Evolutionary conservation across 2,888 invertebrate genomes (phyloP).

Genomic region (Aphodius granarius): DNA sequence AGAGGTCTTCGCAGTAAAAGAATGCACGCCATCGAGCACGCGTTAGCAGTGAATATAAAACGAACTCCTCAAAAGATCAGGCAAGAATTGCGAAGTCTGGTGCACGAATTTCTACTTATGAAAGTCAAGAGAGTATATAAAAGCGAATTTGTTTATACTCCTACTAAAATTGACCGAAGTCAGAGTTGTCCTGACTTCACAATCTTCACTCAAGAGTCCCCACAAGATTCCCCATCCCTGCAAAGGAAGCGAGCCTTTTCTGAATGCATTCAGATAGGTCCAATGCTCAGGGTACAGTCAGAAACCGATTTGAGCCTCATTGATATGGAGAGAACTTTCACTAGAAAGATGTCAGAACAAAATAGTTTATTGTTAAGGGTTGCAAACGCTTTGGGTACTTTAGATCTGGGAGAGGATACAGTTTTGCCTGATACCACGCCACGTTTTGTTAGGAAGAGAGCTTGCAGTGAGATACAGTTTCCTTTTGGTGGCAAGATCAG

Average conservation of each 20-base stretch:
- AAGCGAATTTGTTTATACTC: conserved; percentile 56
- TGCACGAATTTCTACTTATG: conserved; percentile 73
- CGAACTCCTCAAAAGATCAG: conserved; percentile 78
- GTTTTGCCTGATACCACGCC: conserved; percentile 66
- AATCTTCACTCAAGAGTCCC: conserved; percentile 50
- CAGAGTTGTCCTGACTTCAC: conserved; percentile 75
- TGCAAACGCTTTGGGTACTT: conserved; percentile 73
- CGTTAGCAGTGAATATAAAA: conserved; percentile 74
- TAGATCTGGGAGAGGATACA: conserved; percentile 55
- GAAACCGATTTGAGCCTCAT: conserved; percentile 79
- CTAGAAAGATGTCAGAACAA: conserved; percentile 69
- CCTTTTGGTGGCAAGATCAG: conserved; percentile 50
- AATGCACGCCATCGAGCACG: conserved; percentile 73
- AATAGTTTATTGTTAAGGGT: conserved; percentile 76
- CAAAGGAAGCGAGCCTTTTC: conserved; percentile 63
- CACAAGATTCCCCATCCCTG: conserved; percentile 52
- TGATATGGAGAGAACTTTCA: conserved; percentile 77
- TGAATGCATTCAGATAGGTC: conserved; percentile 54
- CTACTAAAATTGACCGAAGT: conserved; percentile 57
- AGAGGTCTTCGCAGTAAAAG: conserved; percentile 76
- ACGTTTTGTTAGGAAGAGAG: conserved; percentile 57
- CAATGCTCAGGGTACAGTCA: conserved; percentile 67
- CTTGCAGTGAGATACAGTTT: conserved; percentile 61
- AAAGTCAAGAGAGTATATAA: conserved; percentile 78
- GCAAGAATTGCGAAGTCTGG: conserved; percentile 46